These are phyloP conservation scores for Elachura formosa DNA, from an alignment of 2,113 vertebrate genomes.

Conservation along the genomic window DNA sequence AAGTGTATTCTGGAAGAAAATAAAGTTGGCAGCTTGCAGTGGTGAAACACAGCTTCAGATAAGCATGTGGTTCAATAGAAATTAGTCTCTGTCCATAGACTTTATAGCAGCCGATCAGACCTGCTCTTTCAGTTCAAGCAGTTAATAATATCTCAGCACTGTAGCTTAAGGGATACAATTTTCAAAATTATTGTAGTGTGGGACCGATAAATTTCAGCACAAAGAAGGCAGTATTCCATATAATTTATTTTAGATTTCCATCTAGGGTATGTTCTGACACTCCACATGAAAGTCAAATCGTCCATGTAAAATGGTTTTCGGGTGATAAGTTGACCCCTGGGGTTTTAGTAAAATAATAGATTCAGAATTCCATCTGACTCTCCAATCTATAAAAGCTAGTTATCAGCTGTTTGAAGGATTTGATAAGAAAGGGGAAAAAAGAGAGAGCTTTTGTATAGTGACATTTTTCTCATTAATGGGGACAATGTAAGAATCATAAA, in stretches of 20 bases:
- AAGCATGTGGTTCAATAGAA: slow-evolving; percentile 65
- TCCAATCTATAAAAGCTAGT: slow-evolving; percentile 75
- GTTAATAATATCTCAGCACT: slow-evolving; percentile 72
- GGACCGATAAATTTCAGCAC: slow-evolving; percentile 77
- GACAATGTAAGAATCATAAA: slow-evolving; percentile 49
- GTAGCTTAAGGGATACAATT: slow-evolving; percentile 75
- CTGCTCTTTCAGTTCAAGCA: slow-evolving; percentile 67
- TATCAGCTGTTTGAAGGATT: slow-evolving; percentile 76
- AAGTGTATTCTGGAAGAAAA: slow-evolving; percentile 36
- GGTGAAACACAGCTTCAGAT: slow-evolving; percentile 50
- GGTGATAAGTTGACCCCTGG: slow-evolving; percentile 80
- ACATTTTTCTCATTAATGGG: slow-evolving; percentile 78
- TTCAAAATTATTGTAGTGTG: slow-evolving; percentile 79
- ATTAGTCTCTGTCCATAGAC: slow-evolving; percentile 66
- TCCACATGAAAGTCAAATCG: slow-evolving; percentile 80
- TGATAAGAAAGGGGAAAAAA: slow-evolving; percentile 57
- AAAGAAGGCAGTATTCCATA: slow-evolving; percentile 70
- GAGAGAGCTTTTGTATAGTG: slow-evolving; percentile 57
- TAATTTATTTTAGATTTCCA: slow-evolving; percentile 81
- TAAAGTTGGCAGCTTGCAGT: slow-evolving; percentile 63
- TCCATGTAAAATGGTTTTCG: slow-evolving; percentile 77
- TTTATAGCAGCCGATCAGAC: slow-evolving; percentile 57
- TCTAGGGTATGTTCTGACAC: slow-evolving; percentile 74
- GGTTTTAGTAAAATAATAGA: slow-evolving; percentile 75
- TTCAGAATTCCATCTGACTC: slow-evolving; percentile 76